phyloP scores from a whole-genome alignment of 2,888 invertebrate species.

The Danaus chrysippus region DNA sequence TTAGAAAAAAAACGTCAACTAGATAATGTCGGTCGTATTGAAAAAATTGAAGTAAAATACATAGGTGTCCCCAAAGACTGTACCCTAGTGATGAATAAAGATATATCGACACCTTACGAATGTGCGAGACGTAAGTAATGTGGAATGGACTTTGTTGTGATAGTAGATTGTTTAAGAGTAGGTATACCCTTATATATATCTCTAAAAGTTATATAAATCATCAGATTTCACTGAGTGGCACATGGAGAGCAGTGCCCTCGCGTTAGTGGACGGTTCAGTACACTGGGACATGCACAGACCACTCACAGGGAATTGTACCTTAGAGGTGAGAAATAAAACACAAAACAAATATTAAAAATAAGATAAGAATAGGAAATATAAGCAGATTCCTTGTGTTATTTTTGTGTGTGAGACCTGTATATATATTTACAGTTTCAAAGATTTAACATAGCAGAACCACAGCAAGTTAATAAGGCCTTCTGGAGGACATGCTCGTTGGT shows the following conservation, averaged over 20 bases:
- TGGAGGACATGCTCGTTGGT: constrained; percentile 96
- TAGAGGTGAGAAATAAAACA: constrained; percentile 48
- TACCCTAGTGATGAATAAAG: constrained; percentile 92
- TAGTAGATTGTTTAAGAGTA: too few species aligned
- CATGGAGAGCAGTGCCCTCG: constrained; percentile 85
- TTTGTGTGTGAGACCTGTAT: too few species aligned
- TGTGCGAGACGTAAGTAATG: constrained; percentile 89
- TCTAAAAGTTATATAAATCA: constrained; percentile 36
- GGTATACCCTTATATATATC: too few species aligned
- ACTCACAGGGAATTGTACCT: constrained; percentile 73
- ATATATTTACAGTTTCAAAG: constrained; percentile 64
- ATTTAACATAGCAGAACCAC: constrained; percentile 81
- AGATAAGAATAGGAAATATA: too few species aligned
- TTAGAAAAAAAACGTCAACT: constrained; percentile 87
- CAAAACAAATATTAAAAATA: too few species aligned
- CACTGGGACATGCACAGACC: constrained; percentile 97
- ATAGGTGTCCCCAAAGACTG: constrained; percentile 86
- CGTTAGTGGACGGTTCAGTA: constrained; percentile 85
- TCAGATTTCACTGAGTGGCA: constrained; percentile 88
- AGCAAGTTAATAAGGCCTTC: constrained; percentile 87
- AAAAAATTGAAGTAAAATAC: constrained; percentile 93
- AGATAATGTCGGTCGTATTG: constrained; percentile 88
- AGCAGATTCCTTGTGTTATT: too few species aligned
- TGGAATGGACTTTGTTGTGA: constrained; percentile 1
- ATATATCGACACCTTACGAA: constrained; percentile 94